Base-by-base conservation (phyloP, 2,888 invertebrate species). In the Polyommatus iphigenia region DNA sequence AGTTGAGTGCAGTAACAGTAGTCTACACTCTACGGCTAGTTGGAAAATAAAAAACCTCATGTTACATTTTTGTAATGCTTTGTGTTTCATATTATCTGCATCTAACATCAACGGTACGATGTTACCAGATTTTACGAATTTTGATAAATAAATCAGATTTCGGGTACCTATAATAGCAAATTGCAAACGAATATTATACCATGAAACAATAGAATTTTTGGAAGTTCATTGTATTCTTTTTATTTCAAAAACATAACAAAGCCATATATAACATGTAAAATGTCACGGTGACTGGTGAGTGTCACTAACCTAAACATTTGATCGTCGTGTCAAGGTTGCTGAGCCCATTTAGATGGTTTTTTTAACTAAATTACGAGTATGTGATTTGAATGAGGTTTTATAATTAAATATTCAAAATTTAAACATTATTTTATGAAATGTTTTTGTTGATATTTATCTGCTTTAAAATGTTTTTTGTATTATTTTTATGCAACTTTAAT, bases 241-340 rank as follows among this genome's bases (percentile, higher is more conserved):
- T 50, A 3, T 41, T 41, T 41, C 41, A 41, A 2, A 13, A 15
- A 20, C 41, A 73, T 41, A 13, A 50, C 46, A 73, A 73, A 50
- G 46, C 46, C 15, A 8, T 32, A 73, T 24, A 24, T 15, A 67
- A 29, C 13, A 67, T 29, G 73, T 46, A 71, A 71, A 36, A 72
- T 32, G 20, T 13, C 24, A 24, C 15, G 18, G 71, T 77, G 71
- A 71, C 29, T 46, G 77, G 71, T 71, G 54, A 71, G 32, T 67
- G 77, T 67, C 71, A 71, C 32, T 77, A 77, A 77, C 77, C 77
- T 18, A 62, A 59, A 57, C 62, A 76, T 75, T 75, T 32, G 75
- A 75, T 54, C 75, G 50, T 50, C 41, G 75, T 50, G 75, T 75
- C 75, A 75, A 54, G 75, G 75, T 54, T 50, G 24, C 73, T n/a